A percentile compares a stretch with the other conserved stretches of the same genome.
phyloP scores from a whole-genome alignment of 2,888 invertebrate genomes.

The Agrochola litura region DNA sequence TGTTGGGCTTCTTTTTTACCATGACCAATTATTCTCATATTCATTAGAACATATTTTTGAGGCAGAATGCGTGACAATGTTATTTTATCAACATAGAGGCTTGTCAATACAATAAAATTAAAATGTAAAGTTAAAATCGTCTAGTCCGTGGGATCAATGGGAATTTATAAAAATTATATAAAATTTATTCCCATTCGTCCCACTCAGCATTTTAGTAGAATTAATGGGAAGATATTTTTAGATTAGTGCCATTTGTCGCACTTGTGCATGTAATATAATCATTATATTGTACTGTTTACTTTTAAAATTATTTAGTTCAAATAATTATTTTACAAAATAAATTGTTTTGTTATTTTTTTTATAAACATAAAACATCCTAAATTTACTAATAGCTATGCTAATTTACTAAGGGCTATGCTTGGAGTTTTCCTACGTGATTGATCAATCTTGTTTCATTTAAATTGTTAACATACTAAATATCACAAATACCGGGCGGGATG shows the following conservation, averaged over 20 bases:
- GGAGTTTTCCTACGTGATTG: too few species aligned
- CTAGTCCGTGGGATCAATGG: too few species aligned
- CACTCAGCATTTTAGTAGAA: not conserved
- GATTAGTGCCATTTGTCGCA: too few species aligned
- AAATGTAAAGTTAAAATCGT: not conserved
- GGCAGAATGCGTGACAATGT: not conserved
- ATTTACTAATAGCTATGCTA: too few species aligned
- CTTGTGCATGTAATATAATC: too few species aligned
- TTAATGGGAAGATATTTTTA: too few species aligned
- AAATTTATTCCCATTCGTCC: not conserved
- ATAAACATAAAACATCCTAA: not conserved
- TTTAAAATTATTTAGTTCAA: not conserved
- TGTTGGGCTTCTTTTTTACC: not conserved
- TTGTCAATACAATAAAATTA: conserved; percentile 2
- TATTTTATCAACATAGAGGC: not conserved
- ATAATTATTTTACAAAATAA: not conserved
- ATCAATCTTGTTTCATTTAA: not conserved
- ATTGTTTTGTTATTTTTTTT: not conserved
- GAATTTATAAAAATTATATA: too few species aligned
- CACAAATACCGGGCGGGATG: not conserved
- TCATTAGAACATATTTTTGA: not conserved
- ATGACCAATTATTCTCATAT: too few species aligned
- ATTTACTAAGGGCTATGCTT: too few species aligned
- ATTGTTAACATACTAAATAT: not conserved
- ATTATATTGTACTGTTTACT: not conserved